Evolutionary conservation across 2,888 invertebrate genomes (phyloP).

Genomic region (Andrena flavipes): DNA sequence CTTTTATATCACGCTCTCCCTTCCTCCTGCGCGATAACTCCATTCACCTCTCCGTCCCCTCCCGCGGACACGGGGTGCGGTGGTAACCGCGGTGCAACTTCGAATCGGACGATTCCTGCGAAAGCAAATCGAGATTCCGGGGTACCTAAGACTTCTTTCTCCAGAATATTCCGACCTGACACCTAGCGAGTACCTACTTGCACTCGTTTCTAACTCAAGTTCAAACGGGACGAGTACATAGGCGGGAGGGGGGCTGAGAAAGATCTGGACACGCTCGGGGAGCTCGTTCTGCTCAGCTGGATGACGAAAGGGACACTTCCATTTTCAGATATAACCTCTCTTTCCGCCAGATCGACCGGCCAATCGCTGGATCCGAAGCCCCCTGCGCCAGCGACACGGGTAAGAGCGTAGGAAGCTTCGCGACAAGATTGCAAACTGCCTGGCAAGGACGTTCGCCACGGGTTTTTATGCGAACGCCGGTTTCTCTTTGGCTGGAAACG

Average conservation of each 20-base stretch:
- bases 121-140: neutral
- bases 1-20: slow-evolving; percentile 23
- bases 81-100: neutral
- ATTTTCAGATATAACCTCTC: neutral
- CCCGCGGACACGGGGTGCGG: neutral
- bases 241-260: too few species aligned
- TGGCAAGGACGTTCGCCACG: slow-evolving; percentile 39
- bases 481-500: neutral
- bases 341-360: neutral
- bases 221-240: too few species aligned
- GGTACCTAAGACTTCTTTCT: neutral
- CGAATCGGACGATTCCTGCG: neutral
- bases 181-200: too few species aligned
- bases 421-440: slow-evolving; percentile 52
- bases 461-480: slow-evolving; percentile 7
- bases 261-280: too few species aligned
- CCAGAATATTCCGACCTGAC: neutral
- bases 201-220: too few species aligned
- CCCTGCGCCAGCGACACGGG: slow-evolving; percentile 3
- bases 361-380: neutral
- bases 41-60: slow-evolving; percentile 13
- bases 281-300: too few species aligned
- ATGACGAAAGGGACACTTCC: too few species aligned
- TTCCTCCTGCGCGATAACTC: slow-evolving; percentile 1
- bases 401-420: slow-evolving; percentile 27